phyloP scores from a whole-genome alignment of 2,113 vertebrate genomes.

The Chiloscyllium plagiosum region DNA sequence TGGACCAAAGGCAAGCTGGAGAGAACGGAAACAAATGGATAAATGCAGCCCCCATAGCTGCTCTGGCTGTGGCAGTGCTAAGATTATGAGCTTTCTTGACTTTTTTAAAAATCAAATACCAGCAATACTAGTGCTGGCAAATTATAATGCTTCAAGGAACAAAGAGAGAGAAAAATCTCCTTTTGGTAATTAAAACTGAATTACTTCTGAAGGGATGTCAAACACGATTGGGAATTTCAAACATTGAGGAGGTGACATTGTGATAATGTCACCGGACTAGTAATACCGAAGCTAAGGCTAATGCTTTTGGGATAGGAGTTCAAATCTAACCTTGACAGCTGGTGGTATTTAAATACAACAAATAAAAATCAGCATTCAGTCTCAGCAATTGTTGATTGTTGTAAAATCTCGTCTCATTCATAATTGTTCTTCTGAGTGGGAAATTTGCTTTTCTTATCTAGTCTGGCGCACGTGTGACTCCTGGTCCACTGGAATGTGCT shows the following conservation, averaged over 20 bases:
- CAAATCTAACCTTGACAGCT: no score
- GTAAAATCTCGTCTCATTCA: no score
- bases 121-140: not conserved
- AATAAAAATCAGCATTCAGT: no score
- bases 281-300: no score
- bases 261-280: no score
- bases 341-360: no score
- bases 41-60: not conserved
- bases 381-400: no score
- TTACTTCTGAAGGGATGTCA: not conserved
- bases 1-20: not conserved
- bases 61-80: not conserved
- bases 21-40: not conserved
- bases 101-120: not conserved
- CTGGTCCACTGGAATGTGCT: no score
- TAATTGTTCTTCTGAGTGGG: no score
- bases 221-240: not conserved
- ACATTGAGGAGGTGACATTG: not conserved
- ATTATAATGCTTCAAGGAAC: not conserved
- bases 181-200: not conserved
- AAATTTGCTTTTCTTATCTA: no score
- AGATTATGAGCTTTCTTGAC: not conserved
- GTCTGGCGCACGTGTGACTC: no score
- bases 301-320: no score
- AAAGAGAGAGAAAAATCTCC: not conserved